Percentiles rank a stretch among this genome's conserved stretches.
These are phyloP conservation scores for Colletes latitarsis DNA, from an alignment of 1,140 invertebrate genomes.

Conservation along the genomic window DNA sequence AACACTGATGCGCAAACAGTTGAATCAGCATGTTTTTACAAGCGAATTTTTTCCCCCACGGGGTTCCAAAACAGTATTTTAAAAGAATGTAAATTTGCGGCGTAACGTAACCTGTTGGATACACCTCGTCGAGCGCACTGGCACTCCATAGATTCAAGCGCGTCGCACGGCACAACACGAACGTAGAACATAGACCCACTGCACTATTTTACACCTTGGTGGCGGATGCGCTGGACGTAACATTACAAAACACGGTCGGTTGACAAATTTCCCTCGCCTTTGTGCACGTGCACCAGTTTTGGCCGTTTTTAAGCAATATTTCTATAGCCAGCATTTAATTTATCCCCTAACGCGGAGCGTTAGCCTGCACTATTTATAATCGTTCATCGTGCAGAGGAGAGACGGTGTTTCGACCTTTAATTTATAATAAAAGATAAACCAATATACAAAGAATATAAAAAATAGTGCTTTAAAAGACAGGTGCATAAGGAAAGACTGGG, in stretches of 20 bases:
- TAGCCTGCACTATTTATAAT: not conserved
- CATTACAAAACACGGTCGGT: slow-evolving; percentile 25
- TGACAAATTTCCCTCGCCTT: slow-evolving; percentile 20
- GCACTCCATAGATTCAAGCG: not conserved
- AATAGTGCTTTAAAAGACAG: too few relatives aligned
- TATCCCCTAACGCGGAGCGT: not conserved
- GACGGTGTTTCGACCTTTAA: not conserved
- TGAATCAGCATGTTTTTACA: too few relatives aligned
- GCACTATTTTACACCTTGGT: slow-evolving; percentile 44
- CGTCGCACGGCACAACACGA: not conserved
- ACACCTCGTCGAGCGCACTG: not conserved
- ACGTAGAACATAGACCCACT: not conserved
- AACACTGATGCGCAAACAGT: not conserved
- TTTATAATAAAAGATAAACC: too few relatives aligned
- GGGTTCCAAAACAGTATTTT: too few relatives aligned
- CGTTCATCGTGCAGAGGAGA: not conserved
- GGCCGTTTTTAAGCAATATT: slow-evolving; percentile 5
- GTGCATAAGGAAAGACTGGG: too few relatives aligned
- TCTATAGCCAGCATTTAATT: not conserved
- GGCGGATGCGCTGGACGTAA: slow-evolving; percentile 40
- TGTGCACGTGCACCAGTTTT: not conserved
- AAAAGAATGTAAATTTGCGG: not conserved
- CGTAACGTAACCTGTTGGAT: slow-evolving; percentile 10
- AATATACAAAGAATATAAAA: too few relatives aligned
- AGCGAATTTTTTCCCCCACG: not conserved